These are phyloP conservation scores for Eilema depressum DNA, from an alignment of 2,888 invertebrate genomes.

Conservation along the genomic window DNA sequence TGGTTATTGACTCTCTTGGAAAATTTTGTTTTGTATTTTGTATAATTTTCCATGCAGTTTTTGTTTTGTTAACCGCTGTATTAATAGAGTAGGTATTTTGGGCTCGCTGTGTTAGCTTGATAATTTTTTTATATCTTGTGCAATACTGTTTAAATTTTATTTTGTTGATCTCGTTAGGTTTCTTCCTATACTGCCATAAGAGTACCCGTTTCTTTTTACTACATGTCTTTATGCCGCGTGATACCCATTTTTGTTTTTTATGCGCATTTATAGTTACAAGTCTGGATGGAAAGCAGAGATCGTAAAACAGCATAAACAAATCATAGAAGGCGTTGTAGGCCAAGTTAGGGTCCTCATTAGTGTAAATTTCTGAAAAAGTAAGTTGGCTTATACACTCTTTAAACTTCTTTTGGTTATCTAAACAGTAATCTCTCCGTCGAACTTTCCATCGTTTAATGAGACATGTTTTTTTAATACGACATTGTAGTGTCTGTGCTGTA, in stretches of 20 bases:
- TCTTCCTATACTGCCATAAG: conserved; percentile 3
- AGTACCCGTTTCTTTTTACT: not conserved
- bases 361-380: conserved; percentile 4
- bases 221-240: not conserved
- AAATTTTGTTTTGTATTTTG: not conserved
- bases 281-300: not conserved
- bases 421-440: conserved; percentile 5
- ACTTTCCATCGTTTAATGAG: not conserved
- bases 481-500: not conserved
- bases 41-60: conserved; percentile 3
- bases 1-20: not conserved
- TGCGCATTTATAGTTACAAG: not conserved
- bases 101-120: too few species aligned
- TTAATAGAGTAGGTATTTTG: conserved; percentile 2
- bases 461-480: conserved; percentile 8
- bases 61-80: not conserved
- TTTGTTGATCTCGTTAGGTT: not conserved
- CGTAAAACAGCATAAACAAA: not conserved
- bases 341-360: conserved; percentile 6
- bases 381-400: not conserved
- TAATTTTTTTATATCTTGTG: not conserved
- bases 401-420: not conserved
- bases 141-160: not conserved
- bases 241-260: conserved; percentile 3
- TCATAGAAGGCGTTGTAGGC: conserved; percentile 5